A percentile compares a stretch with the other conserved stretches of the same genome.
Evolutionary conservation across 2,888 invertebrate genomes (phyloP).

Genomic region (Drosophila parthenogenetica): DNA sequence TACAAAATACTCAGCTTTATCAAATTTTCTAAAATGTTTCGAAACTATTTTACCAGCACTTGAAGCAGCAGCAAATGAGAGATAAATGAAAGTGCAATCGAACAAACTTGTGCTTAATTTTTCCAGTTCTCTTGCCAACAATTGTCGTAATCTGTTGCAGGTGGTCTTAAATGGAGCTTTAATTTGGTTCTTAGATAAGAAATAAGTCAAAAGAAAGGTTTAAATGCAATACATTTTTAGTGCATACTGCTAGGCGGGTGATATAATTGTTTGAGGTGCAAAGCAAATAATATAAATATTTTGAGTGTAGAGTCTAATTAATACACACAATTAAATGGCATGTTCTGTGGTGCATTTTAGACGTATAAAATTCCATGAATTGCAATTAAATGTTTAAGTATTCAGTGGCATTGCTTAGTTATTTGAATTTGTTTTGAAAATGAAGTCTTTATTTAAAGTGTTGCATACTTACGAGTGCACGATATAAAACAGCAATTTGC

Average conservation of each 20-base stretch:
- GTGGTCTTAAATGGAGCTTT: not conserved
- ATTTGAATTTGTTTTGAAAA: not conserved
- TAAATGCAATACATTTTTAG: not conserved
- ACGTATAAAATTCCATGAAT: not conserved
- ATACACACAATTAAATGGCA: not conserved
- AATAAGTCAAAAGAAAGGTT: not conserved
- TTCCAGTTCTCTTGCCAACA: not conserved
- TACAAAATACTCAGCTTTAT: slow-evolving; percentile 49
- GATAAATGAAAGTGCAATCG: slow-evolving; percentile 24
- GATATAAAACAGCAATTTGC: not conserved
- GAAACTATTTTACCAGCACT: slow-evolving; percentile 12
- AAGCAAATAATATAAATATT: not conserved
- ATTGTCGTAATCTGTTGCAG: slow-evolving; percentile 1
- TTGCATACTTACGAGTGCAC: not conserved
- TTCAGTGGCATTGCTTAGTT: not conserved
- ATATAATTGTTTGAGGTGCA: not conserved
- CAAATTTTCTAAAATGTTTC: slow-evolving; percentile 47
- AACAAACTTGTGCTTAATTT: slow-evolving; percentile 9
- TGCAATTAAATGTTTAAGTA: not conserved
- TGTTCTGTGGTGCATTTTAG: not conserved
- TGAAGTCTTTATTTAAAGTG: not conserved
- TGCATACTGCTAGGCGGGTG: not conserved
- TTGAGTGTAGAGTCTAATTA: not conserved
- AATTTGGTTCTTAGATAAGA: not conserved
- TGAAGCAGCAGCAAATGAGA: slow-evolving; percentile 14